phyloP scores from a whole-genome alignment of 2,888 invertebrate genomes.

The Troglohyphantes excavatus region DNA sequence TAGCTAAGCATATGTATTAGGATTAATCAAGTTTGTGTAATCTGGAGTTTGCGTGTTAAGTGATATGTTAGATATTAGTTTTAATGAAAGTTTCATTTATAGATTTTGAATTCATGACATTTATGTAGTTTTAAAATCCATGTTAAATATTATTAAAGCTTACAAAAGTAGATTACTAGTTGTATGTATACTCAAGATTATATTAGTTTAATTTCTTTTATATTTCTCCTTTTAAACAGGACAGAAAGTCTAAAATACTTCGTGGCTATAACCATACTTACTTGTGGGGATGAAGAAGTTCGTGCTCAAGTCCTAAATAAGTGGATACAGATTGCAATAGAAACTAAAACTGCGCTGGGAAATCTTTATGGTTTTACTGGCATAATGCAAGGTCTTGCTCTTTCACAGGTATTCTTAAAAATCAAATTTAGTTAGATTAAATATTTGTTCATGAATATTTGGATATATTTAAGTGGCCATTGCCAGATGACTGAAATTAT shows the following conservation, averaged over 20 bases:
- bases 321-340: slow-evolving; percentile 96
- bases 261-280: slow-evolving; percentile 93
- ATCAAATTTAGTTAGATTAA: no score
- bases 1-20: no score
- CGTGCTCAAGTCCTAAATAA: slow-evolving; percentile 93
- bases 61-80: no score
- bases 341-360: slow-evolving; percentile 94
- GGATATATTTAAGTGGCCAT: no score
- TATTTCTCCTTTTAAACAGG: slow-evolving; percentile 85
- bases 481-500: no score
- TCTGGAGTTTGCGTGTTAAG: no score
- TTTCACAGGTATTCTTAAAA: slow-evolving; percentile 90
- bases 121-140: not conserved
- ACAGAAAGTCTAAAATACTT: slow-evolving; percentile 92
- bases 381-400: slow-evolving; percentile 93
- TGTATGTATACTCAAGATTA: not conserved
- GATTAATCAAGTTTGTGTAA: no score
- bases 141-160: not conserved
- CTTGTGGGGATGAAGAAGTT: slow-evolving; percentile 89
- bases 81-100: no score
- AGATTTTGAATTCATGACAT: no score
- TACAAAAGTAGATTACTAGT: no score
- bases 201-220: no score
- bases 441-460: no score
- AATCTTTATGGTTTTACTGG: slow-evolving; percentile 95